Evolutionary conservation across 2,888 invertebrate species (phyloP), one percentile per base, ranked within the genome.

Genomic region (Aromia moschata): DNA sequence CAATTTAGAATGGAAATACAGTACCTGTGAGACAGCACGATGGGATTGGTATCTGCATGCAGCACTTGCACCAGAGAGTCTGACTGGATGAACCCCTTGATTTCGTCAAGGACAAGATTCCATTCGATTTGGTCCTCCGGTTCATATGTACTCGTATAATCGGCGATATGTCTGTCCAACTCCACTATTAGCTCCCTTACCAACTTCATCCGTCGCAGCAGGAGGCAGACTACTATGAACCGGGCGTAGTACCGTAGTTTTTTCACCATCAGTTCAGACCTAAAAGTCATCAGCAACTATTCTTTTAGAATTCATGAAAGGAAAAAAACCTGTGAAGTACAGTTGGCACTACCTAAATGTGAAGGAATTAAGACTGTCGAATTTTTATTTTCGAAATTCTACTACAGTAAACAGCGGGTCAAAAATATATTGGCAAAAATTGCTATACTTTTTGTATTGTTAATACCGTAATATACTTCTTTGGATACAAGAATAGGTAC

Each of bases 51-150:
- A 77, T 96, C 94, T 37, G 93, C 89, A 79, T 96, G 94, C 47
- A 95, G 83, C 11, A 98, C 93, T 56, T 90, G 89, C 12, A 97
- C 91, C 36, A 94, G 87, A 56, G 92, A 91, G 80, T 97, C 97
- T 15, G 96, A 94, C 81, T 92, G 92, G 58, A 97, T 91, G 82
- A 98, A 98, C 54, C 93, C 91, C 81, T 94, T 93, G 62, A 97
- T 95, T 84, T 98, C 97, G 72, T 94, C 93, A 63, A 97, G 85
- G 1, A 98, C 96, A 63, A 96, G 84, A 45, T 92, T 92, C 98
- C 98, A 98, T 82, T 98, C 97, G 72, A 94, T 85, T 79, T 95
- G 94, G 81, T 98, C 97, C 72, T 96, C 96, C n/a, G 97, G 96
- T 78, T 96, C 94, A 82, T 97, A 98, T 12, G 94, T 93, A 78